phyloP scores from a whole-genome alignment of 1,140 invertebrate genomes.

The Zelostemma sp. region DNA sequence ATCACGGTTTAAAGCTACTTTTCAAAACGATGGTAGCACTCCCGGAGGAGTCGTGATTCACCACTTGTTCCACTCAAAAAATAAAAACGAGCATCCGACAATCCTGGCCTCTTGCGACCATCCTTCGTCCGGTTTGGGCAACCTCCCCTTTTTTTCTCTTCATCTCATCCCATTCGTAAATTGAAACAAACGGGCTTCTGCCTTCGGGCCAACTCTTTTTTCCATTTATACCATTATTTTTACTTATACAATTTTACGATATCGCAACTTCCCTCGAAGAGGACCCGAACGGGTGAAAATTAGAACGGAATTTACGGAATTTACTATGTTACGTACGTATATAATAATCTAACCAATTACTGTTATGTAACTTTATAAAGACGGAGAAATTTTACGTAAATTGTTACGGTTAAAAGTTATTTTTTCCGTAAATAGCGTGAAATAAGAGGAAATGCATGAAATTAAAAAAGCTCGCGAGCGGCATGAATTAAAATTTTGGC shows the following conservation, averaged over 20 bases:
- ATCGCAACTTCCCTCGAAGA: neutral
- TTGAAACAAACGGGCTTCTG: slow-evolving; percentile 36
- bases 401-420: slow-evolving; percentile 12
- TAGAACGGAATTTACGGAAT: too few relatives aligned
- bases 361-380: too few relatives aligned
- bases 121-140: slow-evolving; percentile 17
- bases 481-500: slow-evolving; percentile 30
- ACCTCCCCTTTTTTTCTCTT: slow-evolving; percentile 10
- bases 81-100: slow-evolving; percentile 21
- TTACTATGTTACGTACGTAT: too few relatives aligned
- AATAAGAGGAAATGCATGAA: slow-evolving; percentile 37
- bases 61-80: slow-evolving; percentile 27
- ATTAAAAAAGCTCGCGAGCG: slow-evolving; percentile 23
- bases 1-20: too few relatives aligned
- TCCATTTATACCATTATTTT: slow-evolving; percentile 32
- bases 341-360: too few relatives aligned
- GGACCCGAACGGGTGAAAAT: neutral
- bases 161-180: slow-evolving; percentile 17
- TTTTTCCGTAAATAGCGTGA: slow-evolving; percentile 29
- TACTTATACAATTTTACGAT: slow-evolving; percentile 35
- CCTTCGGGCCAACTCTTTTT: slow-evolving; percentile 23
- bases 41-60: slow-evolving; percentile 41
- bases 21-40: slow-evolving; percentile 33
- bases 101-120: slow-evolving; percentile 10
- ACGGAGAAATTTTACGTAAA: slow-evolving; percentile 5